Evolutionary conservation across 1,140 invertebrate species (phyloP), one percentile per base, ranked within the genome.

Genomic region (Phymorhynchus buccinoides): DNA sequence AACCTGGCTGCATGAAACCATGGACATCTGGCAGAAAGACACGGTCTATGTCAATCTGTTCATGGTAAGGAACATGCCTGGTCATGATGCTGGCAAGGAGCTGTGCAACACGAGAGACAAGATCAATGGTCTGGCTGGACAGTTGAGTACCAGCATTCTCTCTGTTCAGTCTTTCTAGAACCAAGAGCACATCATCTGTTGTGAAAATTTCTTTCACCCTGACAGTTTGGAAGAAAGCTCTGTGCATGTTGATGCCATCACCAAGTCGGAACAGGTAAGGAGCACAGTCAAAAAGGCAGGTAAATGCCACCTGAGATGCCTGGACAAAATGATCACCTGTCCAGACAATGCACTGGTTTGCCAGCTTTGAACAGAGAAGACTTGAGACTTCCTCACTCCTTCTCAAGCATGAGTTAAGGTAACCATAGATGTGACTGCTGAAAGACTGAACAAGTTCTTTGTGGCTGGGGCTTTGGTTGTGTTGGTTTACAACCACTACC

Each of bases 241-340:
- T 52, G 80, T 83, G 81, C 0, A 18, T 66, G 18, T 62, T 6
- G 7, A 80, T 27, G 22, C 52, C 39, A 35, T 41, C 44, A 30
- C 37, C 22, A 6, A 90, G 78, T 37, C 80, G 62, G 75, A 85
- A 91, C 27, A 90, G 71, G 44, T 86, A 83, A 30, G 90, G 90
- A 37, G 52, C 35, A 30, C 88, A 88, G 78, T 86, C 84, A 32
- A 42, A 44, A 7, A 71, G 56, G 22, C 86, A 44, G 2, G 80
- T n/a, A 42, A 85, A 84, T 0, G 88, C 87, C 18, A 90, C 86
- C 32, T 86, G 37, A 4, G 73, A 39, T 32, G 89, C 66, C n/a
- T 30, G 7, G 4, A 88, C 86, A 71, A 90, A 62, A 16, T 22
- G 14, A 6, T 44, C 85, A 18, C 77, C 85, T 37, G 80, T 80